These are phyloP conservation scores for Dromococcyx pavoninus DNA, from an alignment of 2,797 vertebrate species.

Conservation along the genomic window DNA sequence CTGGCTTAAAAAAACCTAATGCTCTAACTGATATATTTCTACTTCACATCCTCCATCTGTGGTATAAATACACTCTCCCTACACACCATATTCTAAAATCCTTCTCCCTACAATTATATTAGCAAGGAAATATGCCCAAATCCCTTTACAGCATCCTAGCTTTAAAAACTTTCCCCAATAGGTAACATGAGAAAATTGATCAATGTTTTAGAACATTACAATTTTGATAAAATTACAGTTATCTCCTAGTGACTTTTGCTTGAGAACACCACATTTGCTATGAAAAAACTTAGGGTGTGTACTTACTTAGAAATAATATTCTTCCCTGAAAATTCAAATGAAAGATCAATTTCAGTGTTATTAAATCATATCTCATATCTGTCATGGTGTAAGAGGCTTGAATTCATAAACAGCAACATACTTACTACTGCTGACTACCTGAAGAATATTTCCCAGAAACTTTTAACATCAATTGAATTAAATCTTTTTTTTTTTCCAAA, in stretches of 20 bases:
- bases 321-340: not conserved
- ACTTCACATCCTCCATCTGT: not conserved
- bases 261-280: not conserved
- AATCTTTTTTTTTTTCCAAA: not conserved
- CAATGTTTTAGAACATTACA: not conserved
- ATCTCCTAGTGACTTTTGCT: not conserved
- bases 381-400: not conserved
- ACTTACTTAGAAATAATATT: not conserved
- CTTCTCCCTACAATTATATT: not conserved
- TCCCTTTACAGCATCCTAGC: not conserved
- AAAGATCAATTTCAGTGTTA: not conserved
- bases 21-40: not conserved
- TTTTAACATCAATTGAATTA: not conserved
- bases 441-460: not conserved
- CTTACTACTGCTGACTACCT: not conserved
- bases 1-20: not conserved
- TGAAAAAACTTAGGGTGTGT: not conserved
- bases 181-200: not conserved
- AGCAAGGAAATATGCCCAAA: not conserved
- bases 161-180: not conserved
- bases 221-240: not conserved
- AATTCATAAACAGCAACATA: not conserved
- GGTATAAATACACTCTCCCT: not conserved
- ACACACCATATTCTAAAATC: not conserved
- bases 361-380: not conserved